Evolutionary conservation across 2,797 vertebrate genomes (phyloP), one percentile per base, ranked within the genome.

Genomic region (Periophthalmus magnuspinnatus): DNA sequence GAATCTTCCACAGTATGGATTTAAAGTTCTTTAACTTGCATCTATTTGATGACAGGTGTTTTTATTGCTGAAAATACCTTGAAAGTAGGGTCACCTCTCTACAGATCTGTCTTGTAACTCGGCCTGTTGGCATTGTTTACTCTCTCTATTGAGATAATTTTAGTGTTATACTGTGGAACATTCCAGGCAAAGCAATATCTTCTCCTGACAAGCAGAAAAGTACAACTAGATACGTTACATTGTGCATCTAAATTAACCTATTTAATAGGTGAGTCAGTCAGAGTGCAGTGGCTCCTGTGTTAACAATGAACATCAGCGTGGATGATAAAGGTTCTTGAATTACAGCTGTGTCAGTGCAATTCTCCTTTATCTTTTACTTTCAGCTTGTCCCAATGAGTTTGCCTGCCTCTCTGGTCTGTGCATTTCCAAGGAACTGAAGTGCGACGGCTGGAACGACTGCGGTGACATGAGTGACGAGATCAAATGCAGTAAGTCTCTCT

Each of bases 381-480:
- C 78, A 94, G 94, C 94, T 56, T 94, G 94, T 58, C 94, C 94
- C 24, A 21, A 70, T 9, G 58, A 79, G 90, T 95, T 94, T 5
- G 34, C 89, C 36, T 95, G 94, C 24, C 9, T 13, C 0, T 83
- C 85, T 8, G 91, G 93, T 33, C 74, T 83, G 14, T 95, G 94
- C 81, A 91, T 95, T 16, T 0, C 14, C 1, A 83, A 80, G 17
- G 68, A 82, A 0, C 82, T 87, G 28, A n/a, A 75, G 5, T 95
- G 94, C 70, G 94, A 95, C 9, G 93, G 94, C 70, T 95, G 94
- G 94, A 94, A 94, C 8, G 93, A 95, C 83, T 95, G 94, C 16
- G 92, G 91, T 0, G 94, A 95, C 65, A 90, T 93, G 92, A 95
- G 93, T 21, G 94, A 95, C 32, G 94, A 95, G 75, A 79, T 16